Conservation (phyloP, 37 sponge, comb jelly and placozoan species). For the Agelas oroides region DNA sequence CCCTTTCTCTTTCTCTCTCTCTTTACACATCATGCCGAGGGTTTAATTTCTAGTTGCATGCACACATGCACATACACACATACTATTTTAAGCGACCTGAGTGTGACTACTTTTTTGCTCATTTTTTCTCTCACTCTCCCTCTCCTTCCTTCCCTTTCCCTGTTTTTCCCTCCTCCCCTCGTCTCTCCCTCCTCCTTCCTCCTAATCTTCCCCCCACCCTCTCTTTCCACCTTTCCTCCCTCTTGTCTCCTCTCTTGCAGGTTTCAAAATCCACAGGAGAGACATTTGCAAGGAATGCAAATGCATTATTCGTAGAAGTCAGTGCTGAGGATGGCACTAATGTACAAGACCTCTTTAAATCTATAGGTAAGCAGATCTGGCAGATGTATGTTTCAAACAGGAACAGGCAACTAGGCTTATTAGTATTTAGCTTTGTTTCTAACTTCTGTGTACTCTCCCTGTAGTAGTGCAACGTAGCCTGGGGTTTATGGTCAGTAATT, state of each 20-base stretch:
- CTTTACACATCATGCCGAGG: background rate
- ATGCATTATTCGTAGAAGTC: conserved; percentile 78
- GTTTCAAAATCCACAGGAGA: conserved; percentile 68
- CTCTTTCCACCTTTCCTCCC: background rate
- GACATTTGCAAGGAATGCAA: conserved; percentile 56
- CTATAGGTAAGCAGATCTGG: conserved; percentile 47
- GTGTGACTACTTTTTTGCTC: background rate
- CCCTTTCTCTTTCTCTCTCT: background rate
- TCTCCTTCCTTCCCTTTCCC: background rate
- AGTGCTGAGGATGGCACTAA: conserved; percentile 67
- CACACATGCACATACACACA: background rate
- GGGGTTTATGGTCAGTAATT: too few species aligned
- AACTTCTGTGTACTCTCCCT: too few species aligned
- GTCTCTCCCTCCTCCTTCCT: background rate
- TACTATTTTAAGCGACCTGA: background rate
- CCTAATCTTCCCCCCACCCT: background rate
- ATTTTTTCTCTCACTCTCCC: background rate
- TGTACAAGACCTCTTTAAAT: conserved; percentile 64
- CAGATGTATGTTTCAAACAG: too few species aligned
- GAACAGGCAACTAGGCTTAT: too few species aligned
- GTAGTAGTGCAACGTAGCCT: too few species aligned
- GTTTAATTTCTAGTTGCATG: background rate
- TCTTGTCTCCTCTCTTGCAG: conserved; percentile 39
- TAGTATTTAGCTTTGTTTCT: too few species aligned
- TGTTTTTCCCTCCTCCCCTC: background rate